These are phyloP conservation scores for Okamejei kenojei DNA, from an alignment of 2,797 vertebrate species.

Conservation along the genomic window DNA sequence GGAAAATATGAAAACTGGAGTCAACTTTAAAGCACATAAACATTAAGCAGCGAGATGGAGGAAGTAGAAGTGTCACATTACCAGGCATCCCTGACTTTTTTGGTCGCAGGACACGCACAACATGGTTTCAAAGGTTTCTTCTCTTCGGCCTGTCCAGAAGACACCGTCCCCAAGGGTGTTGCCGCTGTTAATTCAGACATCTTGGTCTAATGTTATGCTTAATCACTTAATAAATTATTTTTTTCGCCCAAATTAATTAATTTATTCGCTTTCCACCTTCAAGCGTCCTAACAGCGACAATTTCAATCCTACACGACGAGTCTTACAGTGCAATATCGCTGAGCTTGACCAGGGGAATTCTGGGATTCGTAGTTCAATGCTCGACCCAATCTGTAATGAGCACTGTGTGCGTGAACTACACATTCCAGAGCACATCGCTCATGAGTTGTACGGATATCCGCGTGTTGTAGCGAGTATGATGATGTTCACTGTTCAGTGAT, in stretches of 20 bases:
- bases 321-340: background rate
- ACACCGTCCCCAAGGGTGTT: constrained; percentile 48
- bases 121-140: constrained; percentile 85
- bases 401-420: background rate
- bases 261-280: background rate
- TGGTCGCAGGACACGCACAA: constrained; percentile 92
- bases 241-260: background rate
- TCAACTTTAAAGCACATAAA: background rate
- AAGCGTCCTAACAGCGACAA: background rate
- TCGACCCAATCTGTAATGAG: too few relatives aligned
- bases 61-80: constrained; percentile 46
- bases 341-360: background rate
- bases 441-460: background rate
- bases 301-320: background rate
- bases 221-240: background rate
- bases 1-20: background rate
- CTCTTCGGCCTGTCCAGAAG: constrained; percentile 49
- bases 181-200: constrained; percentile 71
- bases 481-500: background rate
- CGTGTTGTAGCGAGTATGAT: background rate
- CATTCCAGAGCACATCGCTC: background rate
- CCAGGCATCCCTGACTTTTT: constrained; percentile 86
- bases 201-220: constrained; percentile 39
- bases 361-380: background rate
- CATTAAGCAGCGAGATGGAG: background rate